Percentiles rank a stretch among this genome's conserved stretches.
phyloP scores from a whole-genome alignment of 2,797 vertebrate species.

The Onychomys arenicola region DNA sequence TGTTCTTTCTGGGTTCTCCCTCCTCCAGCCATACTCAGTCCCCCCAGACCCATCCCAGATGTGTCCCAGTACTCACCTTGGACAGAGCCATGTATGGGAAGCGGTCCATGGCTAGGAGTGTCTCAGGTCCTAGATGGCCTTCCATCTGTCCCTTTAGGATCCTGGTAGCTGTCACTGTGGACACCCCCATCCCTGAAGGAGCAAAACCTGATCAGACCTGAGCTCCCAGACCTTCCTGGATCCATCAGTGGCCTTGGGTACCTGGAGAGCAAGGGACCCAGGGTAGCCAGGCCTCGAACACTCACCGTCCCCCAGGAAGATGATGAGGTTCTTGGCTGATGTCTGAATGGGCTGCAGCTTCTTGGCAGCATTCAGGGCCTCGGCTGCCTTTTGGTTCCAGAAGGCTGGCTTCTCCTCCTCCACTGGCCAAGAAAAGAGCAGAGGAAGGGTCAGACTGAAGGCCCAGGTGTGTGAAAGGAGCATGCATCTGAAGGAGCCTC shows the following conservation, averaged over 20 bases:
- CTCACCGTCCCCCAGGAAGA: too few relatives aligned
- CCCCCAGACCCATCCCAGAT: accelerated
- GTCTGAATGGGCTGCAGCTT: too few relatives aligned
- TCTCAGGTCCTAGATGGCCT: conserved; percentile 91
- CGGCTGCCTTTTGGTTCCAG: too few relatives aligned
- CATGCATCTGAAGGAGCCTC: not conserved
- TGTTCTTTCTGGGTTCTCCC: not conserved
- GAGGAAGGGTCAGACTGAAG: too few relatives aligned
- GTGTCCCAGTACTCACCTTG: conserved; percentile 83
- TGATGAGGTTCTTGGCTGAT: too few relatives aligned
- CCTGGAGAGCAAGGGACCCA: too few relatives aligned
- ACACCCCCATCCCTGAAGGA: conserved; percentile 92
- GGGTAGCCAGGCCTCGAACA: too few relatives aligned
- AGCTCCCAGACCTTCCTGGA: not conserved
- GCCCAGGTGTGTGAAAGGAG: too few relatives aligned
- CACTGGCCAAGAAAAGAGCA: not conserved
- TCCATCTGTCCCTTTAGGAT: conserved; percentile 92
- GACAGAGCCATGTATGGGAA: conserved; percentile 94
- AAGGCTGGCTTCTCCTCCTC: too few relatives aligned
- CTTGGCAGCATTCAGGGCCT: too few relatives aligned
- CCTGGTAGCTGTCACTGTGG: conserved; percentile 93
- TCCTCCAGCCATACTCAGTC: not conserved
- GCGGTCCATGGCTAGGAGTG: conserved; percentile 91
- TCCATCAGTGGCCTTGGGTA: too few relatives aligned
- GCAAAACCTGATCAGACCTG: not conserved